Evolutionary conservation across 2,113 vertebrate genomes (phyloP), one percentile per base, ranked within the genome.

Genomic region (Aythya baeri): DNA sequence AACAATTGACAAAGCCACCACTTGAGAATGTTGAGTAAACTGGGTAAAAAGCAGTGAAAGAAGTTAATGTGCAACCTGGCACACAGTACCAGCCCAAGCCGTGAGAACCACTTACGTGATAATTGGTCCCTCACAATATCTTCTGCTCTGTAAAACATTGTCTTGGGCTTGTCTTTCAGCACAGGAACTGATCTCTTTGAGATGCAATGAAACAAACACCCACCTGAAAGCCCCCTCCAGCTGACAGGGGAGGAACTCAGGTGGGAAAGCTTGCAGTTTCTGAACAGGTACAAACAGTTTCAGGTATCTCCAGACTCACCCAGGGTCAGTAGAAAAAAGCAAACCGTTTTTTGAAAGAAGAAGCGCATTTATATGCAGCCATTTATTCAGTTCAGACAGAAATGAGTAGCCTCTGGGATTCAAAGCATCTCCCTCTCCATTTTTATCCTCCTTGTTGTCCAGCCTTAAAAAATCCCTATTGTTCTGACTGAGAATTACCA

Each of bases 1-100:
- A 98, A 98, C 98, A 98, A 98, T 98, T 96, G 98, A 98, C 98
- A 98, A 98, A 98, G 98, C 98, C 96, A 97, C 94, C 98, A 96
- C 97, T 98, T 98, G 98, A 98, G 98, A 98, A 98, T 91, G 94
- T 88, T 89, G 97, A 98, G 97, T 93, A 97, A 98, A 97, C 95
- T 86, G 92, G 97, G 76, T 96, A 98, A 97, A 96, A 97, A 94
- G 96, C 96, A 92, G 91, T 98, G 98, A 98, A 98, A 98, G 98
- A 98, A 97, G 97, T 97, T 98, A 98, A 98, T 98, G 98, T 97
- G 97, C 55, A 89, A 97, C 96, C 98, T 98, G 98, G 98, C 98
- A 98, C 97, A 94, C 89, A 97, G 72, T 89, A 97, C 98, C 98
- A 98, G 96, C 65, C 93, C 91, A 95, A 98, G 98, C 97, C 98